A percentile compares a stretch with the other conserved stretches of the same genome.
Conservation (phyloP, 2,797 vertebrate species). For the Petrocephalus sullivani region DNA sequence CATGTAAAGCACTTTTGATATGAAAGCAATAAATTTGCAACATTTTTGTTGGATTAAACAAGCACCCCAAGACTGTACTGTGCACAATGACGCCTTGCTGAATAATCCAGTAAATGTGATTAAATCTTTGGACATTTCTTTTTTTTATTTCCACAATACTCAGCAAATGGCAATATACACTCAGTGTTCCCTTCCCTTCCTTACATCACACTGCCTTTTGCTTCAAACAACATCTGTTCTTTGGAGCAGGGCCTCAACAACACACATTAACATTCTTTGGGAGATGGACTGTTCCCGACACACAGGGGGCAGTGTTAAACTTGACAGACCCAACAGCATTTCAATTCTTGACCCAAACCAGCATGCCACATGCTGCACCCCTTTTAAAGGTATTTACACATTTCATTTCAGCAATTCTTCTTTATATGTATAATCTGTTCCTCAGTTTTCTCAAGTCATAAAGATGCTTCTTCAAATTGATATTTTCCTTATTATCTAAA, state of each 20-base stretch:
- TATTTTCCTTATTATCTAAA: background rate
- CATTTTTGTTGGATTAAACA: background rate
- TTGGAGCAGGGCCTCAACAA: background rate
- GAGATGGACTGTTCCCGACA: background rate
- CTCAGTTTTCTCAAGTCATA: background rate
- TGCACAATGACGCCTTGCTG: slow-evolving; percentile 8
- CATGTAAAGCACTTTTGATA: background rate
- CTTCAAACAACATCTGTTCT: background rate
- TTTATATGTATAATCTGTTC: background rate
- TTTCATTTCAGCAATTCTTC: background rate
- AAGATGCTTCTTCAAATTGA: background rate
- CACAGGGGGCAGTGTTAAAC: background rate
- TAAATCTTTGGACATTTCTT: background rate
- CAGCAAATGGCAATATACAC: background rate
- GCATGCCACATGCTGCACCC: background rate
- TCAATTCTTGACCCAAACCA: background rate
- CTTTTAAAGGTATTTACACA: background rate
- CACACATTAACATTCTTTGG: background rate
- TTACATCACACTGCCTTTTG: background rate
- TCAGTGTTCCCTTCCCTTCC: background rate
- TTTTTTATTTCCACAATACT: background rate
- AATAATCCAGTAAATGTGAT: background rate
- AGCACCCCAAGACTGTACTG: background rate
- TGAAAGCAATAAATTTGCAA: background rate
- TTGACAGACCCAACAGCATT: background rate